phyloP scores from a whole-genome alignment of 2,888 invertebrate genomes.

The Altica lythri region DNA sequence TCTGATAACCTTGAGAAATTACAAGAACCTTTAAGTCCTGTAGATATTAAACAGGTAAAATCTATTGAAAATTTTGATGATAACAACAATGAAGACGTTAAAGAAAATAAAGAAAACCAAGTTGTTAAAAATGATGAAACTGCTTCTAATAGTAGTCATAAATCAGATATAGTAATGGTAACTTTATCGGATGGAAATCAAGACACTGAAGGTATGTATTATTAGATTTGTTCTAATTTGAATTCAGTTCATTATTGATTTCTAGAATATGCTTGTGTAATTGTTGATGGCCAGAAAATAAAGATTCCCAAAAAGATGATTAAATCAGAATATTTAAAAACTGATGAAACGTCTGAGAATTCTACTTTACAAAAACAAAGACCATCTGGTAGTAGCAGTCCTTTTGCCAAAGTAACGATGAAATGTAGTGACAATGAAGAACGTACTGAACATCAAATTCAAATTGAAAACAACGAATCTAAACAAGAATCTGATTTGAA shows the following conservation, averaged over 20 bases:
- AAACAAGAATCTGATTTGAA: not conserved
- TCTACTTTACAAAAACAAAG: slow-evolving; percentile 24
- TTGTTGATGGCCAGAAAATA: slow-evolving; percentile 49
- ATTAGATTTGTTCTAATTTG: too few relatives aligned
- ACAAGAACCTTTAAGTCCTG: not conserved
- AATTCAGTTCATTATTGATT: too few relatives aligned
- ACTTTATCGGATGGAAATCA: slow-evolving; percentile 40
- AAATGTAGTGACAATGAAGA: not conserved
- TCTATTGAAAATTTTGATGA: slow-evolving; percentile 37
- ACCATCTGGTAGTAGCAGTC: slow-evolving; percentile 5
- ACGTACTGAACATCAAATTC: not conserved
- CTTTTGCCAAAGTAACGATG: slow-evolving; percentile 26
- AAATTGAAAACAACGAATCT: not conserved
- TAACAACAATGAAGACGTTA: slow-evolving; percentile 41
- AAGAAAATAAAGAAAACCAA: slow-evolving; percentile 32
- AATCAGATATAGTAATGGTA: slow-evolving; percentile 43
- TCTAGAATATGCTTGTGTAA: slow-evolving; percentile 49
- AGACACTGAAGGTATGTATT: slow-evolving; percentile 36
- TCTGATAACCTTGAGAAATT: not conserved
- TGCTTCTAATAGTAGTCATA: slow-evolving; percentile 31
- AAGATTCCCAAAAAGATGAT: slow-evolving; percentile 51
- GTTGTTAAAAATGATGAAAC: slow-evolving; percentile 24
- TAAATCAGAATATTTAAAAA: slow-evolving; percentile 46
- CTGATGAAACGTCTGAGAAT: slow-evolving; percentile 40
- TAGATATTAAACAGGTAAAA: slow-evolving; percentile 13